A percentile compares a stretch with the other conserved stretches of the same genome.
These are phyloP conservation scores for Amblyopsis rosae DNA, from an alignment of 2,113 vertebrate species.

Conservation along the genomic window DNA sequence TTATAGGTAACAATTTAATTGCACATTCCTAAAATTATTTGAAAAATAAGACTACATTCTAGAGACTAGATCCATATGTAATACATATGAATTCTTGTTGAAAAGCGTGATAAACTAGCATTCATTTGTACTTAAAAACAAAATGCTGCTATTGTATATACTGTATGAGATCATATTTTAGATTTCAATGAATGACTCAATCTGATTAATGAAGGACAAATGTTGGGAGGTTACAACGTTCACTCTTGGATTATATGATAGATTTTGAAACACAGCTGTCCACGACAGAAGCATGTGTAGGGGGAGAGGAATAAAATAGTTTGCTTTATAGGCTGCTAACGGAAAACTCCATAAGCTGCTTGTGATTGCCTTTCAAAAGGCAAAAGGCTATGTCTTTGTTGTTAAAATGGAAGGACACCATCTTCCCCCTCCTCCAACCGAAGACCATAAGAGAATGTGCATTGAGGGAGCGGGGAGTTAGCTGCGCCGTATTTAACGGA, in stretches of 20 bases:
- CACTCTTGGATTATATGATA: background rate
- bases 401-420: slow-evolving; percentile 75
- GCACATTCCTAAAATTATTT: too few species aligned
- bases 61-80: too few species aligned
- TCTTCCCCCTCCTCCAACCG: slow-evolving; percentile 79
- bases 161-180: background rate
- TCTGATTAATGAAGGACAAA: too few species aligned
- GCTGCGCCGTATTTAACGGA: slow-evolving; percentile 49
- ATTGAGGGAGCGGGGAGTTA: slow-evolving; percentile 55
- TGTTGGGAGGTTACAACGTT: background rate
- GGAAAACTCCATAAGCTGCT: background rate
- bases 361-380: slow-evolving; percentile 48
- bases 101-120: too few species aligned
- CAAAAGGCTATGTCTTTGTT: slow-evolving; percentile 79
- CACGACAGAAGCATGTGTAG: too few species aligned
- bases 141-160: too few species aligned
- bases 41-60: too few species aligned
- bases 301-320: too few species aligned
- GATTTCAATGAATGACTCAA: background rate
- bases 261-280: too few species aligned
- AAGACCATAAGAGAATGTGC: slow-evolving; percentile 76
- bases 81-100: too few species aligned
- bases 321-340: background rate
- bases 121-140: too few species aligned
- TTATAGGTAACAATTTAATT: too few species aligned